A percentile compares a stretch with the other conserved stretches of the same genome.
These are phyloP conservation scores for Cebus imitator DNA, from an alignment of 2,113 vertebrate species.

Conservation along the genomic window DNA sequence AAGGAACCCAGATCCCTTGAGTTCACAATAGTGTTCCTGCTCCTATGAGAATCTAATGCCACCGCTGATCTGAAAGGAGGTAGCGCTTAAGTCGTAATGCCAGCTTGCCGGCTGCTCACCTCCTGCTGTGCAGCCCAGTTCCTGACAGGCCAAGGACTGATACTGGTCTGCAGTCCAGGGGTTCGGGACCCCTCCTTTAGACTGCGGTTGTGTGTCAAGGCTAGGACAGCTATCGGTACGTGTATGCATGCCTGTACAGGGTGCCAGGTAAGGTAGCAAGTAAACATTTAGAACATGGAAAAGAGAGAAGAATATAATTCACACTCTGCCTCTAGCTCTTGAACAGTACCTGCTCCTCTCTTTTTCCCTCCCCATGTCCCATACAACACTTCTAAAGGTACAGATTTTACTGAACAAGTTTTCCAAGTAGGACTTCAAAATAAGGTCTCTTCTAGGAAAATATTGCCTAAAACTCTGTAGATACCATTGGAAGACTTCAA, in stretches of 20 bases:
- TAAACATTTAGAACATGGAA: constrained; percentile 8
- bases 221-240: not conserved
- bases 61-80: too few relatives aligned
- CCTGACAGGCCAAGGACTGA: too few relatives aligned
- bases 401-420: not conserved
- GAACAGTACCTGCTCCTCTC: not conserved
- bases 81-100: too few relatives aligned
- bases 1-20: too few relatives aligned
- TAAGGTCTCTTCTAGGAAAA: constrained; percentile 19
- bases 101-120: too few relatives aligned
- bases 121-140: too few relatives aligned
- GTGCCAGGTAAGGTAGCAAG: not conserved
- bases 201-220: constrained; percentile 25
- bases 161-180: too few relatives aligned
- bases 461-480: not conserved
- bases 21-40: too few relatives aligned
- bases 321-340: not conserved
- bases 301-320: constrained; percentile 15
- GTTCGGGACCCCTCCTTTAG: not conserved
- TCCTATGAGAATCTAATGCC: too few relatives aligned
- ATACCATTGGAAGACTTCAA: not conserved
- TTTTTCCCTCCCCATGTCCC: not conserved
- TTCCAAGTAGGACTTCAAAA: constrained; percentile 35
- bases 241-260: fast-evolving
- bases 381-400: not conserved